phyloP scores from a whole-genome alignment of 92 coral and sea anemone genomes.

The Phenganax marumi region DNA sequence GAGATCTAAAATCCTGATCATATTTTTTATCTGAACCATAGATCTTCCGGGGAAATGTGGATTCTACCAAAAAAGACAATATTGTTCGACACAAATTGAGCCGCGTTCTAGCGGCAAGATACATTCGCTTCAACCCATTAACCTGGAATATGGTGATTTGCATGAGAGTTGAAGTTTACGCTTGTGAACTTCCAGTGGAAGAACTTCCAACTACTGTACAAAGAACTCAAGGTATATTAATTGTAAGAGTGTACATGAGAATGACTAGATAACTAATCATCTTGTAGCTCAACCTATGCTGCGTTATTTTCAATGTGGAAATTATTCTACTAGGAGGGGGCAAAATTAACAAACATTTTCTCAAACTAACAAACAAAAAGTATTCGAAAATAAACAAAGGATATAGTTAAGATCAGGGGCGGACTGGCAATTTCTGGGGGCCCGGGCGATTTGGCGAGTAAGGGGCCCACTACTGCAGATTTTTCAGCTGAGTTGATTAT shows the following conservation, averaged over 20 bases:
- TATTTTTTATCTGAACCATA: background rate
- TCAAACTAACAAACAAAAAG: too few species aligned
- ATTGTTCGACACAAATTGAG: conserved; percentile 32
- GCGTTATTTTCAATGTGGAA: background rate
- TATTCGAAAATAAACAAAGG: too few species aligned
- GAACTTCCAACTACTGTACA: conserved; percentile 21
- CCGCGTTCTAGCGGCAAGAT: conserved; percentile 21
- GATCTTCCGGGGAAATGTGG: conserved; percentile 25
- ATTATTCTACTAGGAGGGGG: too few species aligned
- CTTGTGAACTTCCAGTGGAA: conserved; percentile 25
- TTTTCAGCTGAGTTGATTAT: too few species aligned
- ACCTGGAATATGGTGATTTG: conserved; percentile 9
- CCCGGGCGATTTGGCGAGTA: too few species aligned
- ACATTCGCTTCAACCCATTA: conserved; percentile 41
- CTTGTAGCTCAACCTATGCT: background rate
- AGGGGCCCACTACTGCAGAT: too few species aligned
- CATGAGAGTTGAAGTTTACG: conserved; percentile 42
- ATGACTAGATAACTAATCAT: too few species aligned
- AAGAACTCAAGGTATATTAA: background rate
- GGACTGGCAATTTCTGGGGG: too few species aligned
- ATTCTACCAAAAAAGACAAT: background rate
- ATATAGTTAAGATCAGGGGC: too few species aligned
- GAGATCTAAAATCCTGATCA: background rate
- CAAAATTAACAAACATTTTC: too few species aligned
- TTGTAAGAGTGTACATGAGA: background rate